A percentile compares a stretch with the other conserved stretches of the same genome.
These are phyloP conservation scores for Lithophane semibrunnea DNA, from an alignment of 2,888 invertebrate genomes.

Conservation along the genomic window DNA sequence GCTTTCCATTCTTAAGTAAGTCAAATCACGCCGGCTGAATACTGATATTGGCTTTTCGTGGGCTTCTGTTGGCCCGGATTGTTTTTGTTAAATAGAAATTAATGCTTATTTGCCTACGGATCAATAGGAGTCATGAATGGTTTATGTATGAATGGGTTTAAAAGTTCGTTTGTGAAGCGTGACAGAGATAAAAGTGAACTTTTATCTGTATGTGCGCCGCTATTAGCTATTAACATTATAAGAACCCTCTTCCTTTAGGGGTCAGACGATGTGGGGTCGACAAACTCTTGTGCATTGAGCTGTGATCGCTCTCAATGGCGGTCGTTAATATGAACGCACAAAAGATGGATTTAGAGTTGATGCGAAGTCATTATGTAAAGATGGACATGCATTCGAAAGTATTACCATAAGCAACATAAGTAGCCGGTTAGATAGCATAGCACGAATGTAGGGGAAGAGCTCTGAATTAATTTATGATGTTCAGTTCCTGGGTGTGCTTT, in stretches of 20 bases:
- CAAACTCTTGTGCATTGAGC: slow-evolving; percentile 85
- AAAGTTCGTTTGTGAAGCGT: slow-evolving; percentile 77
- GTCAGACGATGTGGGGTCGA: slow-evolving; percentile 83
- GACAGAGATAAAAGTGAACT: slow-evolving; percentile 83
- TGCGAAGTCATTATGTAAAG: slow-evolving; percentile 49
- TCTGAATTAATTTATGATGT: slow-evolving; percentile 63
- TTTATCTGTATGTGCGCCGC: slow-evolving; percentile 78
- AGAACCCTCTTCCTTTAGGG: slow-evolving; percentile 85
- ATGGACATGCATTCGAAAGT: slow-evolving; percentile 46
- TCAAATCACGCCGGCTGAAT: slow-evolving; percentile 69
- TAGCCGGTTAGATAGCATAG: slow-evolving; percentile 58
- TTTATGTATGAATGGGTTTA: slow-evolving; percentile 71
- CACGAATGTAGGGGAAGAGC: slow-evolving; percentile 60
- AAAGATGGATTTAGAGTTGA: slow-evolving; percentile 73
- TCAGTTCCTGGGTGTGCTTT: slow-evolving; percentile 51
- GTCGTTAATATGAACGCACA: slow-evolving; percentile 71
- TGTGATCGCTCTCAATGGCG: slow-evolving; percentile 71
- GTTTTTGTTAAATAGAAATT: slow-evolving; percentile 71
- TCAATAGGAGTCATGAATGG: slow-evolving; percentile 58
- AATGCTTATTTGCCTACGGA: slow-evolving; percentile 62
- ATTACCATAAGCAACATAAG: slow-evolving; percentile 67
- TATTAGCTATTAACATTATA: slow-evolving; percentile 83
- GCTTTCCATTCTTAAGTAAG: slow-evolving; percentile 71
- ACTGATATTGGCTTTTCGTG: slow-evolving; percentile 74
- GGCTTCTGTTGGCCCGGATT: slow-evolving; percentile 66